Evolutionary conservation across 1,140 invertebrate species (phyloP).

Genomic region (Cecropterus lyciades): DNA sequence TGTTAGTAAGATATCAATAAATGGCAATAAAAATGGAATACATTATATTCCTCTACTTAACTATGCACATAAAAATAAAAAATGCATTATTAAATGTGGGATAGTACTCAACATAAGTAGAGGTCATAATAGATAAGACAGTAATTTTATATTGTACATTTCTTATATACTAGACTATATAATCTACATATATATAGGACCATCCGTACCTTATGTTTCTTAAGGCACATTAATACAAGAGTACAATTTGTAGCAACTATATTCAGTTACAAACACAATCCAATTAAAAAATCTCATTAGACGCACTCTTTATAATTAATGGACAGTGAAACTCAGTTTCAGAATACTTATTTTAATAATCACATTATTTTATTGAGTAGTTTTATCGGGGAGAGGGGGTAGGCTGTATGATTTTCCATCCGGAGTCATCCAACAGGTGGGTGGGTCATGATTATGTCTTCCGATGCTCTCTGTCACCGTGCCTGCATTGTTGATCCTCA

Average conservation of each 20-base stretch:
- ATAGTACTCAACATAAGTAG: constrained; percentile 16
- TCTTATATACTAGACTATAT: neutral
- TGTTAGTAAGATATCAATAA: constrained; percentile 7
- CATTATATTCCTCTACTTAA: constrained; percentile 14
- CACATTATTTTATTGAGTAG: constrained; percentile 43
- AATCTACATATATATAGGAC: constrained; percentile 6
- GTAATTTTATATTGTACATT: constrained; percentile 7
- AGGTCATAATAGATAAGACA: constrained; percentile 3
- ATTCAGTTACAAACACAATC: constrained; percentile 14
- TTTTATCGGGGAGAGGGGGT: constrained; percentile 63
- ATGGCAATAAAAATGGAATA: constrained; percentile 18
- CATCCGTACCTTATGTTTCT: neutral
- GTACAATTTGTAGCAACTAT: constrained; percentile 14
- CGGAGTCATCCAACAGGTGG: constrained; percentile 78
- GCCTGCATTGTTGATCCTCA: constrained; percentile 74
- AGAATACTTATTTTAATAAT: constrained; percentile 52
- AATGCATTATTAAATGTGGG: constrained; percentile 18
- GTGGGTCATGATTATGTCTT: constrained; percentile 75
- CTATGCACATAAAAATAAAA: constrained; percentile 14
- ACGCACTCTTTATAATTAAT: constrained; percentile 37
- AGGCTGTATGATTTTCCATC: constrained; percentile 77
- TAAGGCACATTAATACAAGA: constrained; percentile 20
- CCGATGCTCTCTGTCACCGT: constrained; percentile 76
- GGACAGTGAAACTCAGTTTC: constrained; percentile 58
- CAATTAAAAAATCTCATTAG: constrained; percentile 26